Conservation (phyloP, 1,140 invertebrate genomes). For the Papilio dardanus region DNA sequence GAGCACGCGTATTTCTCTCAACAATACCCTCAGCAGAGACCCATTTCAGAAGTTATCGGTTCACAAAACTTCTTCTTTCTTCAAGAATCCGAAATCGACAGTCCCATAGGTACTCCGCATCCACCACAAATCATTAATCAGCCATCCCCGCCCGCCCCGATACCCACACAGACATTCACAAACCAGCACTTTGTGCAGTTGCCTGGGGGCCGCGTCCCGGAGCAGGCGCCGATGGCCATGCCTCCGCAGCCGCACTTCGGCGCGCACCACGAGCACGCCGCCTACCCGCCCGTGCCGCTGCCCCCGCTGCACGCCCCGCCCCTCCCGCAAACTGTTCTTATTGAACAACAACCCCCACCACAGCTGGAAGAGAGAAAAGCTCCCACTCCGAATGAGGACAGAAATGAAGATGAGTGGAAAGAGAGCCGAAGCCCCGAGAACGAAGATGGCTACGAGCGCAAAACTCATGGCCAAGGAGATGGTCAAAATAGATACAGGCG, state of each 20-base stretch:
- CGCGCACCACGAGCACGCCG: conserved; percentile 63
- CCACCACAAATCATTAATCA: conserved; percentile 77
- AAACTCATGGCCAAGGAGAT: conserved; percentile 72
- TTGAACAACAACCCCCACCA: conserved; percentile 34
- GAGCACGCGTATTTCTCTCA: conserved; percentile 84
- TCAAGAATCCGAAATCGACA: conserved; percentile 90
- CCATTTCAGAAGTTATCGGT: conserved; percentile 88
- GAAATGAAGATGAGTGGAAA: conserved; percentile 60
- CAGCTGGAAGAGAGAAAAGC: conserved; percentile 51
- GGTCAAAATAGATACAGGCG: conserved; percentile 67
- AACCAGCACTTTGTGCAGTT: conserved; percentile 87
- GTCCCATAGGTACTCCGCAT: conserved; percentile 83
- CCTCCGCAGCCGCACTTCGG: conserved; percentile 71
- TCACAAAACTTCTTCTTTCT: conserved; percentile 89
- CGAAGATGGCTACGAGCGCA: conserved; percentile 61
- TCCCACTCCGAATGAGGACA: conserved; percentile 53
- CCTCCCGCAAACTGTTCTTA: conserved; percentile 38
- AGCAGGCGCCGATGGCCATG: conserved; percentile 62
- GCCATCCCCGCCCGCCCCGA: conserved; percentile 83
- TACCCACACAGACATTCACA: conserved; percentile 90
- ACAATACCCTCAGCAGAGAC: conserved; percentile 84
- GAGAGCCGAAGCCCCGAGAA: conserved; percentile 67
- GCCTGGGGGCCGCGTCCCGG: conserved; percentile 58
- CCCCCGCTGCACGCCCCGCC: conserved; percentile 41
- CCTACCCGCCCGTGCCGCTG: conserved; percentile 49